A percentile compares a stretch with the other conserved stretches of the same genome.
These are phyloP conservation scores for Malurus cyaneus DNA, from an alignment of 2,113 vertebrate genomes.

Conservation along the genomic window DNA sequence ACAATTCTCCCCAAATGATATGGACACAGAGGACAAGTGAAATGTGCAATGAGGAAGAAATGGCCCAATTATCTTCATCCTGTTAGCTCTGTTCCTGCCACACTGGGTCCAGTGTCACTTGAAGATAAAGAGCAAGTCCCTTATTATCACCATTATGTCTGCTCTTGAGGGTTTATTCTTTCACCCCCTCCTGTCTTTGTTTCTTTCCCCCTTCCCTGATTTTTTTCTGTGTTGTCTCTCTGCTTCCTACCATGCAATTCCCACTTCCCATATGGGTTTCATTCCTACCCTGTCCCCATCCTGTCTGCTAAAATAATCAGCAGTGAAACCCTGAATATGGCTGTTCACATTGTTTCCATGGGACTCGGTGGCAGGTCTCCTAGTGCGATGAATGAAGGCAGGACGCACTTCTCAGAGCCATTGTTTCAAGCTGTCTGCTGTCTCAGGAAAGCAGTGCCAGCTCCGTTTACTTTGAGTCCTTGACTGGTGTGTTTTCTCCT, in stretches of 20 bases:
- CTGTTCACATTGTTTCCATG: conserved; percentile 55
- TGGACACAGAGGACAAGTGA: background rate
- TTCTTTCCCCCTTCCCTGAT: conserved; percentile 44
- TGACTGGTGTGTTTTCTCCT: conserved; percentile 24
- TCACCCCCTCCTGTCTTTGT: conserved; percentile 59
- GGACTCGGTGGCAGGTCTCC: conserved; percentile 34
- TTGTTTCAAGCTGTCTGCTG: conserved; percentile 54
- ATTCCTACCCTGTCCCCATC: conserved; percentile 62
- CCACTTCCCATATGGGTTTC: conserved; percentile 57
- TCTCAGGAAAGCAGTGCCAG: conserved; percentile 47
- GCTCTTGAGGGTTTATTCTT: conserved; percentile 56
- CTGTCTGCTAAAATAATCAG: conserved; percentile 70
- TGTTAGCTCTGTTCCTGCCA: conserved; percentile 52
- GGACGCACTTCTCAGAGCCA: conserved; percentile 39
- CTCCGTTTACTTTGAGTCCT: background rate
- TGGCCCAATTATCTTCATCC: conserved; percentile 56
- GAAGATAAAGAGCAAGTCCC: conserved; percentile 47
- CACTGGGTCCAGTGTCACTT: background rate
- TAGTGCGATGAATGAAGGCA: conserved; percentile 66
- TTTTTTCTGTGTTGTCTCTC: conserved; percentile 60
- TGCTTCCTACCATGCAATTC: conserved; percentile 66
- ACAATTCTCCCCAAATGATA: background rate
- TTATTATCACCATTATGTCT: conserved; percentile 58
- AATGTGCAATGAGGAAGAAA: conserved; percentile 35
- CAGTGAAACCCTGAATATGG: conserved; percentile 53